These are phyloP conservation scores for Oophaga sylvatica DNA, from an alignment of 2,797 vertebrate species.

Conservation along the genomic window DNA sequence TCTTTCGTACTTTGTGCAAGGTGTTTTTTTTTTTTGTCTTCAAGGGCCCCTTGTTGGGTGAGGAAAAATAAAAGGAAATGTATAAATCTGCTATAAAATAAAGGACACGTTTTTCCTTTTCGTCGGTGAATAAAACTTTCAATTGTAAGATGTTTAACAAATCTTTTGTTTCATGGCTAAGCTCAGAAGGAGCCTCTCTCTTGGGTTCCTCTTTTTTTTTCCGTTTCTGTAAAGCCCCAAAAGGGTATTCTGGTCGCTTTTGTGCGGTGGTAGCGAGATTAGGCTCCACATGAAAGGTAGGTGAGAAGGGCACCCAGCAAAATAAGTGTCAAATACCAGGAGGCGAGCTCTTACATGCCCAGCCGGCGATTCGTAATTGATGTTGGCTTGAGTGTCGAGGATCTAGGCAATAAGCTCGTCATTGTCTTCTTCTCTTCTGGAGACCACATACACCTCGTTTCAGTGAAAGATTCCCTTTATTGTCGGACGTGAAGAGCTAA, in stretches of 20 bases:
- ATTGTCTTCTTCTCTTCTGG: conserved; percentile 3
- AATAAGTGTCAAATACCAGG: conserved; percentile 51
- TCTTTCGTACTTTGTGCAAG: conserved; percentile 10
- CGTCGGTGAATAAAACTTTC: conserved; percentile 57
- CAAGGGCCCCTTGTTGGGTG: conserved; percentile 33
- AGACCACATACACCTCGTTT: conserved; percentile 29
- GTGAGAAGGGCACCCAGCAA: conserved; percentile 56
- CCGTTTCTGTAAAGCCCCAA: conserved; percentile 60
- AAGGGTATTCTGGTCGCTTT: conserved; percentile 60
- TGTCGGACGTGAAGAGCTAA: conserved; percentile 43
- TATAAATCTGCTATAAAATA: conserved; percentile 62
- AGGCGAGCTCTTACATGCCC: neutral
- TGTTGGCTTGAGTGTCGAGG: neutral
- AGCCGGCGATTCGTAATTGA: conserved; percentile 15
- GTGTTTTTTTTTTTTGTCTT: neutral
- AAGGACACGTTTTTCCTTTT: conserved; percentile 62
- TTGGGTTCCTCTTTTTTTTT: conserved; percentile 58
- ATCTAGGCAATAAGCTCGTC: neutral
- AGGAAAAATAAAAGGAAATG: conserved; percentile 20
- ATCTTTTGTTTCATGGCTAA: conserved; percentile 65
- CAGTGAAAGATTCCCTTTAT: conserved; percentile 39
- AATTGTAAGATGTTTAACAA: conserved; percentile 61
- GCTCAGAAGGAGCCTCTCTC: conserved; percentile 63
- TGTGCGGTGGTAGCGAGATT: conserved; percentile 64
- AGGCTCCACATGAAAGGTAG: conserved; percentile 63